A percentile compares a stretch with the other conserved stretches of the same genome.
phyloP scores from a whole-genome alignment of 2,888 invertebrate species.

The Drosophila hamatofila region DNA sequence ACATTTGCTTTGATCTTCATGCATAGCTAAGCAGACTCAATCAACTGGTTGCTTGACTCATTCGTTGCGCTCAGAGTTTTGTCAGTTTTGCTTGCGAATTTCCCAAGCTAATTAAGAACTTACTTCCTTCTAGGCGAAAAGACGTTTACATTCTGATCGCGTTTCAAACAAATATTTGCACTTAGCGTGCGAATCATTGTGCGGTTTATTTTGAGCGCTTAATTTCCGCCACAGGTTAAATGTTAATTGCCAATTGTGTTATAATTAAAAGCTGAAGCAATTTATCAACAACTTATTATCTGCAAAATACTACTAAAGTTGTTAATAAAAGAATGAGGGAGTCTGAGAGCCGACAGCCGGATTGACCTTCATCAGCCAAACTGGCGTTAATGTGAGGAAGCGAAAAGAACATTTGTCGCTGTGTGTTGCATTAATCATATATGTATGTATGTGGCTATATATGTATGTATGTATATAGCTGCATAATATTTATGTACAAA shows the following conservation, averaged over 20 bases:
- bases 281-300: conserved; percentile 53
- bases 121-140: conserved; percentile 24
- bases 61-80: conserved; percentile 14
- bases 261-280: conserved; percentile 57
- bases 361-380: conserved; percentile 38
- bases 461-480: conserved; percentile 2
- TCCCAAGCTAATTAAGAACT: conserved; percentile 45
- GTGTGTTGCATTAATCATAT: conserved; percentile 10
- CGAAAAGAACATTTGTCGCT: conserved; percentile 21
- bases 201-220: conserved; percentile 18
- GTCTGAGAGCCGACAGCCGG: background rate
- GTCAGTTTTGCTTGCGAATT: conserved; percentile 27
- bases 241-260: conserved; percentile 76
- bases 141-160: background rate
- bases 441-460: background rate
- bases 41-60: conserved; percentile 1
- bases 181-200: conserved; percentile 16
- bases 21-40: conserved; percentile 16
- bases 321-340: conserved; percentile 3
- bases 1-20: conserved; percentile 55
- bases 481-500: conserved; percentile 1
- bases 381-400: conserved; percentile 29
- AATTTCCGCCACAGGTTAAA: conserved; percentile 68
- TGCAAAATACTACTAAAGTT: conserved; percentile 24
- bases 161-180: conserved; percentile 37